Evolutionary conservation across 2,113 vertebrate species (phyloP), one percentile per base, ranked within the genome.

Genomic region (Melanostigma gelatinosum): DNA sequence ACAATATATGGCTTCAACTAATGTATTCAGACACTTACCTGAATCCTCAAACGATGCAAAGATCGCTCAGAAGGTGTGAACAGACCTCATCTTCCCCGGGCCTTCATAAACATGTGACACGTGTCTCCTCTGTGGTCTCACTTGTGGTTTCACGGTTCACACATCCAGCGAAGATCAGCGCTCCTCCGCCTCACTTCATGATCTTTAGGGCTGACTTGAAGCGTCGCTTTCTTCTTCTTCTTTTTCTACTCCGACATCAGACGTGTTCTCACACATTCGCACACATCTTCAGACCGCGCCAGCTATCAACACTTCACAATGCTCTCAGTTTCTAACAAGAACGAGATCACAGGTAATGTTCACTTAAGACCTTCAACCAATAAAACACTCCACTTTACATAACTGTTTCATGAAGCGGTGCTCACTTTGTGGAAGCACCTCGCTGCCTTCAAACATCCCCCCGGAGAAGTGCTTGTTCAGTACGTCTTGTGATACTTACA

Each of bases 261-360:
- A 36, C 44, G 1, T 66, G 0, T 69, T 87, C 71, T 86, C 73
- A 71, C 86, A 67, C 24, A 34, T 72, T 79, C 75, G 67, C 80
- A 80, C 72, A 54, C 81, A 52, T 79, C 83, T 66, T 78, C 78
- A 85, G 86, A 64, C 80, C 50, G 84, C n/a, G 10, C 83, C 44
- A 84, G 87, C 71, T 81, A 79, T 83, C 84, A 46, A 83, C 84
- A 82, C 87, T 91, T 91, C 81, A 85, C 85, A 79, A 9, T 64
- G 75, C 88, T 92, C 88, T 87, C 88, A 44, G 80, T 84, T 90
- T 82, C 82, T 89, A 86, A 90, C 86, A 87, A 90, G 88, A 77
- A 87, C 68, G 85, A 75, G 89, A 84, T 93, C 86, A 81, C 88
- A 90, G 87, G 86, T 92, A 89, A 86, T 44, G 76, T 79, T 91